Evolutionary conservation across 2,113 vertebrate species (phyloP).

Genomic region (Oryzias melastigma): DNA sequence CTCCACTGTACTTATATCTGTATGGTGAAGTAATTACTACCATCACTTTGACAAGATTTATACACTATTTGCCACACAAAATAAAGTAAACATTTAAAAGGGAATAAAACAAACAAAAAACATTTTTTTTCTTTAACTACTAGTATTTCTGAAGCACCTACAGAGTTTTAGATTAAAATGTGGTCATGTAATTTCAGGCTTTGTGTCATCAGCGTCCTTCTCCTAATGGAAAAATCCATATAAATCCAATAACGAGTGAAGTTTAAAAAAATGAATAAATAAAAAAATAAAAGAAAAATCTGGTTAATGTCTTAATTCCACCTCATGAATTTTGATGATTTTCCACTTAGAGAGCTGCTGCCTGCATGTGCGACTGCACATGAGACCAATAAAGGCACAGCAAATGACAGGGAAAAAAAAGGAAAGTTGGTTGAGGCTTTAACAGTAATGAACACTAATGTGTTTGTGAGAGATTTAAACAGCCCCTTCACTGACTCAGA

Average conservation of each 20-base stretch:
- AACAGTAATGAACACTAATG: constrained; percentile 61
- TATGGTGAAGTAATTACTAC: no score
- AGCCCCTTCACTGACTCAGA: constrained; percentile 53
- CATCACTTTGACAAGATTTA: no score
- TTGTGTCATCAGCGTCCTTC: no score
- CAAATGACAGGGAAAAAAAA: constrained; percentile 7
- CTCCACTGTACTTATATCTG: no score
- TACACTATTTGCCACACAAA: no score
- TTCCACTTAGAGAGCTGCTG: constrained; percentile 33
- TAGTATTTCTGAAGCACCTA: no score
- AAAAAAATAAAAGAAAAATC: background rate
- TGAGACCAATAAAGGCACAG: constrained; percentile 40
- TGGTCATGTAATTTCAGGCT: no score
- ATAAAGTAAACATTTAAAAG: no score
- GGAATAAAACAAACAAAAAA: no score
- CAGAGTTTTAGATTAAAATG: no score
- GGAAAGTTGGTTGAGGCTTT: constrained; percentile 49
- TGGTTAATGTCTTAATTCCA: constrained; percentile 23
- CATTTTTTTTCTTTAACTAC: no score
- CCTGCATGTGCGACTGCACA: constrained; percentile 41
- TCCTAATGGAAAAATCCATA: background rate
- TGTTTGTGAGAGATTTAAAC: constrained; percentile 65
- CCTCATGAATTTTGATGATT: constrained; percentile 30
- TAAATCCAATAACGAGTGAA: constrained; percentile 13
- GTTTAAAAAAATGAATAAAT: background rate